Base-by-base conservation (phyloP, 64 coral and sea anemone species). In the Anthopleura sola region DNA sequence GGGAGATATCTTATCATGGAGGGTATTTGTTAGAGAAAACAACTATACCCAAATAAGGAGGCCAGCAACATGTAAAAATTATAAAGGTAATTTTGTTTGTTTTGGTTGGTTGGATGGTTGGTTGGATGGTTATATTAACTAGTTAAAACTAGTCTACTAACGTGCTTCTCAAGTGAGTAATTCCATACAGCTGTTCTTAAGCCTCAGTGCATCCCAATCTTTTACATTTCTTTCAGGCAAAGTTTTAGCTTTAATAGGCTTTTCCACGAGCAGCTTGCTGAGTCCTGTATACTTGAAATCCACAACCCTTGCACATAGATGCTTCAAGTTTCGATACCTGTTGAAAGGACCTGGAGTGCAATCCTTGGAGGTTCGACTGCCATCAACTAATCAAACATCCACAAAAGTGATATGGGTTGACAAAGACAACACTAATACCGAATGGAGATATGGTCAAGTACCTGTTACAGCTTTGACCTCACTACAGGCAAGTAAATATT, bases 241-340 rank as follows among this genome's bases (percentile, higher is more conserved):
- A 9, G 62, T 68, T 26, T 68, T 68, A 68, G 62, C 62, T 68
- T 20, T 68, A 5, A 28, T 24, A 68, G 62, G 62, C 62, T 23
- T 68, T 10, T 68, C 62, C 62, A 26, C 6, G 62, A 68, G 62
- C 24, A 28, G 26, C 26, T 23, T 68, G 62, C 26, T 68, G n/a
- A 68, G 62, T 68, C 62, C 62, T 24, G 24, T 29, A 68, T 68
- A 68, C 26, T 4, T 29, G 7, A 68, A 26, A 29, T 68, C 26
- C 26, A 29, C 62, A 68, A n/a, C 23, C 24, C 26, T 26, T 68
- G 8, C 62, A 11, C 23, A 68, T 23, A n/a, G 24, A 68, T 68
- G 62, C 62, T 68, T 68, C 62, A 68, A 68, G 26, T 68, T 68
- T 29, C 62, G 62, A 68, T 68, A 68, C 62, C n/a, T 68, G 62